Evolutionary conservation across 2,888 invertebrate genomes (phyloP).

Genomic region (Heteromyza rotundicornis): DNA sequence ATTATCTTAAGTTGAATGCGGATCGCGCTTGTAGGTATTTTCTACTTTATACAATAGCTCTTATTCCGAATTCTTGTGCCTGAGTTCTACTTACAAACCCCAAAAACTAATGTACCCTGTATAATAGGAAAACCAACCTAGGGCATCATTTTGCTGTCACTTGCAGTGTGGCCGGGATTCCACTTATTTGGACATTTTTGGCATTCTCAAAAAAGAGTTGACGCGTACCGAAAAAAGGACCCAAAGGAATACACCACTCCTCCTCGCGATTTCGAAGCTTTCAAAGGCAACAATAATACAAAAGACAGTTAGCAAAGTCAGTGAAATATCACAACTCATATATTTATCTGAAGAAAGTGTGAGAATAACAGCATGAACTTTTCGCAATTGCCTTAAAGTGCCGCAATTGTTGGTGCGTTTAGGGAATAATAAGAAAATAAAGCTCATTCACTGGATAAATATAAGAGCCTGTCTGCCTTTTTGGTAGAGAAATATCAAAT

Average conservation of each 20-base stretch:
- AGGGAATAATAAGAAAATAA: slow-evolving; percentile 34
- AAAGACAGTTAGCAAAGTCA: slow-evolving; percentile 27
- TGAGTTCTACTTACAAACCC: slow-evolving; percentile 47
- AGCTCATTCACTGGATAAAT: slow-evolving; percentile 27
- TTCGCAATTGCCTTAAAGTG: slow-evolving; percentile 58
- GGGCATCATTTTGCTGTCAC: slow-evolving; percentile 31
- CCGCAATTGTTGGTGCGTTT: slow-evolving; percentile 37
- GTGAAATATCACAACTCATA: slow-evolving; percentile 53
- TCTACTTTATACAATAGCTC: not conserved
- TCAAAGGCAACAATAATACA: slow-evolving; percentile 7
- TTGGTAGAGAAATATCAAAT: too few relatives aligned
- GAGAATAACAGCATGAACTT: slow-evolving; percentile 31
- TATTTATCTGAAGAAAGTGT: slow-evolving; percentile 34
- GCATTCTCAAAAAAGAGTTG: slow-evolving; percentile 32
- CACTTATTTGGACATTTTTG: slow-evolving; percentile 41
- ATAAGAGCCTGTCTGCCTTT: slow-evolving; percentile 3
- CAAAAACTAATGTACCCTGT: slow-evolving; percentile 53
- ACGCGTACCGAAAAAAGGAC: slow-evolving; percentile 51
- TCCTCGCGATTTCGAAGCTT: not conserved
- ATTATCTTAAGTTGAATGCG: slow-evolving; percentile 39
- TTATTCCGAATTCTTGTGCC: not conserved
- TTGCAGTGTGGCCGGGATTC: slow-evolving; percentile 31
- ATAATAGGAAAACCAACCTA: slow-evolving; percentile 23
- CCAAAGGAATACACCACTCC: slow-evolving; percentile 38
- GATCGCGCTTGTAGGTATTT: too few relatives aligned